Evolutionary conservation across 2,888 invertebrate species (phyloP), one percentile per base, ranked within the genome.

Genomic region (Brenthis hecate): DNA sequence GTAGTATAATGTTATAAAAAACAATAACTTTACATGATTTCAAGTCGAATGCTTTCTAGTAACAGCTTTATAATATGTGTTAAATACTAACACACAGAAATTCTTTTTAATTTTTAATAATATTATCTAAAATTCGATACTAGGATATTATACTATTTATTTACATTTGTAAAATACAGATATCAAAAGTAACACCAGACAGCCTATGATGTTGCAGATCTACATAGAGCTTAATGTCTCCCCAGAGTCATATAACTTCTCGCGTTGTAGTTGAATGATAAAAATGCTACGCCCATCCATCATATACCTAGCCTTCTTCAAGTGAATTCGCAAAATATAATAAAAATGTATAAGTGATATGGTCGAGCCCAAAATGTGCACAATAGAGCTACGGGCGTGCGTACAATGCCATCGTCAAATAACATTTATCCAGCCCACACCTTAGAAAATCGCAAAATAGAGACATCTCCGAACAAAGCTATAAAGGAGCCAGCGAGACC

Each of bases 361-460:
- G 84, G 83, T 81, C 77, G 75, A 74, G 81, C 77, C 87, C 82
- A 88, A 85, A 84, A 81, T 79, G 66, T 50, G 32, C 50, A 90
- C 88, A 92, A 92, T 78, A 78, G 83, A 91, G n/a, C 91, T 75
- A 81, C 91, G 81, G 92, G 91, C 85, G 89, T 84, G 85, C 91
- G 86, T 82, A 91, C 91, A 88, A 88, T 87, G 81, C 85, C 83
- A 84, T 92, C 90, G 89, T 92, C 91, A 91, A 91, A 92, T 92
- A 92, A 90, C 91, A 88, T 91, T 92, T 91, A 92, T 88, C 88
- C 88, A 85, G 86, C 90, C 91, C 91, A 89, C 91, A 91, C 92
- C 89, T 91, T 91, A 90, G 90, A 90, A 84, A 88, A 89, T 91
- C 88, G 88, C 91, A 87, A 92, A 90, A 92, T 92, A 85, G 88